These are phyloP conservation scores for Sarcophaga peregrina DNA, from an alignment of 1,140 invertebrate genomes.

Conservation along the genomic window DNA sequence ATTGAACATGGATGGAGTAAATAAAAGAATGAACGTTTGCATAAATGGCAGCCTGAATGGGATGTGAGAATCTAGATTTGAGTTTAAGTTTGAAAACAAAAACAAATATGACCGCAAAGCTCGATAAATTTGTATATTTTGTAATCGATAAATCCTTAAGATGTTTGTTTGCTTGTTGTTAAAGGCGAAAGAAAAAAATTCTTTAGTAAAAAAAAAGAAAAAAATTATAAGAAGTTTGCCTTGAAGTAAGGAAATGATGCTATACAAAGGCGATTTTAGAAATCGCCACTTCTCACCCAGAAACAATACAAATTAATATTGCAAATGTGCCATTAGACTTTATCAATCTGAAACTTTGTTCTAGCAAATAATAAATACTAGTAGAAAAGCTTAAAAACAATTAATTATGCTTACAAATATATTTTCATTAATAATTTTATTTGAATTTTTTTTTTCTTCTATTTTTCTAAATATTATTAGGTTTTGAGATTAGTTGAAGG, in stretches of 20 bases:
- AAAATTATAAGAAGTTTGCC: slow-evolving; percentile 59
- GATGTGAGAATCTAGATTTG: slow-evolving; percentile 34
- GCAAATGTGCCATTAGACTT: neutral
- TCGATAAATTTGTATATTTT: neutral
- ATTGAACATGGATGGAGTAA: slow-evolving; percentile 43
- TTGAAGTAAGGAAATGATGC: slow-evolving; percentile 61
- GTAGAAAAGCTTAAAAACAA: slow-evolving; percentile 2
- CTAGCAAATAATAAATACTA: neutral
- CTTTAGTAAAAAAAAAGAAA: neutral
- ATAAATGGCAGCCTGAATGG: neutral
- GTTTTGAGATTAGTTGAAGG: slow-evolving; percentile 62
- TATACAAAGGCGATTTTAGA: slow-evolving; percentile 25
- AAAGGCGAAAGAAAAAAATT: neutral
- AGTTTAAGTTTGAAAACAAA: neutral
- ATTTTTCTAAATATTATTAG: slow-evolving; percentile 38
- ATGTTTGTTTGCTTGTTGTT: neutral
- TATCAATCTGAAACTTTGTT: neutral
- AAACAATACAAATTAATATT: slow-evolving; percentile 7
- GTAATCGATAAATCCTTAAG: neutral
- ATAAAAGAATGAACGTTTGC: too few relatives aligned
- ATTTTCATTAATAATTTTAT: neutral
- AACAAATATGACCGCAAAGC: neutral
- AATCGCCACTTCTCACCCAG: slow-evolving; percentile 44
- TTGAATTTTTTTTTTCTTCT: neutral
- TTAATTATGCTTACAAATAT: neutral